These are phyloP conservation scores for Spodoptera frugiperda DNA, from an alignment of 1,140 invertebrate genomes.

Conservation along the genomic window DNA sequence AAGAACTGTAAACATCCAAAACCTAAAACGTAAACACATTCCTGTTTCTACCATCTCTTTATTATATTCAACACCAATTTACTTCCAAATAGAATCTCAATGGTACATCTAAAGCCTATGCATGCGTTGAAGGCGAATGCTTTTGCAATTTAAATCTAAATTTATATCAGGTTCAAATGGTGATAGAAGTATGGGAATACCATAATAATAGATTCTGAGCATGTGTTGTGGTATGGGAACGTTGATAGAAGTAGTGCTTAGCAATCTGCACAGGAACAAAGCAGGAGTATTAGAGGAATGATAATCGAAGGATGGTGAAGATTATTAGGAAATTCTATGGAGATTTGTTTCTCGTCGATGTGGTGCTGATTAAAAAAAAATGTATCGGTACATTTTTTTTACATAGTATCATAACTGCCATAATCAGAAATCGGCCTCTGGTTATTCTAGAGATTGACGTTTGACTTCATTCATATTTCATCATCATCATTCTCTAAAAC, in stretches of 20 bases:
- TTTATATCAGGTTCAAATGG: conserved; percentile 39
- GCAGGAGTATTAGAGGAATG: background rate
- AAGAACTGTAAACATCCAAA: too few species aligned
- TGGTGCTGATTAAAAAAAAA: too few species aligned
- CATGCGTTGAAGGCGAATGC: conserved; percentile 17
- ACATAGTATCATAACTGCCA: too few species aligned
- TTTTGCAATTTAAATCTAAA: conserved; percentile 44
- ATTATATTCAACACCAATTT: background rate
- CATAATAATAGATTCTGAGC: conserved; percentile 33
- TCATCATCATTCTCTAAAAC: too few species aligned
- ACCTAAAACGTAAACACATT: too few species aligned
- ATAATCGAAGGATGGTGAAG: conserved; percentile 2
- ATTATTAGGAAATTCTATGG: background rate
- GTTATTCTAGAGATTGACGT: too few species aligned
- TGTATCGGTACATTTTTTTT: too few species aligned
- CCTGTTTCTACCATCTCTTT: background rate
- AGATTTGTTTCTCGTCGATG: too few species aligned
- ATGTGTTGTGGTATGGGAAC: conserved; percentile 35
- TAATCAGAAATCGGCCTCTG: too few species aligned
- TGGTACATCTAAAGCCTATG: background rate
- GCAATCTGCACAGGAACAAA: conserved; percentile 1
- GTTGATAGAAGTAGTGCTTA: background rate
- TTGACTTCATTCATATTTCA: too few species aligned
- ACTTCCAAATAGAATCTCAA: conserved; percentile 2
- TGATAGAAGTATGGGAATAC: conserved; percentile 38